Evolutionary conservation across 2,797 vertebrate genomes (phyloP), one percentile per base, ranked within the genome.

Genomic region (Sarcoramphus papa): DNA sequence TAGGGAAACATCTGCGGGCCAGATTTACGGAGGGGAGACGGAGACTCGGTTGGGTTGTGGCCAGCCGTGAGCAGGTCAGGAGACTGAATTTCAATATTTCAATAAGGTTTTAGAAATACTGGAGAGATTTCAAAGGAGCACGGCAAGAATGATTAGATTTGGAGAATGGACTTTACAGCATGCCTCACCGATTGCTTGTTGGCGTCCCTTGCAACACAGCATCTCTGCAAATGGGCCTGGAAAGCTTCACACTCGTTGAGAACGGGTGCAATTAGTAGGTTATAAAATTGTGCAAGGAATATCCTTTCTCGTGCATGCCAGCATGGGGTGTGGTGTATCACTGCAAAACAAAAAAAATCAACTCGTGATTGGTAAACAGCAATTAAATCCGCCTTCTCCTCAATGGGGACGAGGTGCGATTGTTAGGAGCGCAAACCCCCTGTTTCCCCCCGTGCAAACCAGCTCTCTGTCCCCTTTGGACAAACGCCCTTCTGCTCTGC

Each of bases 351-450:
- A 57, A 27, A 22, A 35, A 17, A 33, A 64, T n/a, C 63, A 70
- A 3, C 40, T 76, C 1, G 2, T 77, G n/a, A 22, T 63, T 51
- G 63, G 79, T 73, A 73, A 90, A 69, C 53, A 78, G 45, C 83
- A 79, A 16, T 90, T 76, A 73, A 92, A 63, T 31, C 54, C n/a
- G 43, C n/a, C 54, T 27, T 17, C 70, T 78, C 41, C 59, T 94
- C 4, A 0, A 0, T 23, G 54, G 62, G 85, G 50, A 21, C 0
- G 2, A 76, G 67, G 11, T 75, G 57, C 0, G 1, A 11, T 16
- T 8, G 53, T 41, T 18, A 7, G 40, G 45, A 77, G 43, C 4
- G 0, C 67, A 65, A 47, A 50, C 27, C 33, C 33, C 1, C 0
- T 12, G 23, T 64, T 57, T 10, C 9, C 9, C 3, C 4, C 14